Conservation (phyloP, 1,140 invertebrate genomes). For the Drosophila nasuta region DNA sequence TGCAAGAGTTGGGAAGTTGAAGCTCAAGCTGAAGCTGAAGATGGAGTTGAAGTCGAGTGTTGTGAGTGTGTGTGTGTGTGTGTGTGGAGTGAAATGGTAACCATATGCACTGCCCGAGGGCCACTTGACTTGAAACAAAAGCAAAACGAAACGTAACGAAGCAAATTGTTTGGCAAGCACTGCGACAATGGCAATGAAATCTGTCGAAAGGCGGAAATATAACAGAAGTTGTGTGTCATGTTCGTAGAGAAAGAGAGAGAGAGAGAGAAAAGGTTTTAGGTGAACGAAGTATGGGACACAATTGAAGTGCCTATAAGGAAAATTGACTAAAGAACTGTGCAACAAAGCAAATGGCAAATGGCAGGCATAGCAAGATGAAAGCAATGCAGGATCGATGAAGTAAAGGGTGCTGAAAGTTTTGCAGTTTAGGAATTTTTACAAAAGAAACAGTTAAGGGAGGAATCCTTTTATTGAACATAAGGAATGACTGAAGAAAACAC, state of each 20-base stretch:
- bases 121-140: slow-evolving; percentile 73
- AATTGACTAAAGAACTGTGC: not conserved
- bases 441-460: no score
- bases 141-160: slow-evolving; percentile 45
- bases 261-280: no score
- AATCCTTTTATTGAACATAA: no score
- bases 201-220: slow-evolving; percentile 29
- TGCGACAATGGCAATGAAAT: slow-evolving; percentile 47
- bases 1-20: slow-evolving; percentile 45
- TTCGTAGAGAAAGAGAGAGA: not conserved
- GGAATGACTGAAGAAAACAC: no score
- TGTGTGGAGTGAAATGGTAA: slow-evolving; percentile 28
- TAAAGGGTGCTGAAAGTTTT: not conserved
- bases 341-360: not conserved
- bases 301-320: slow-evolving; percentile 4
- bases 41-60: not conserved
- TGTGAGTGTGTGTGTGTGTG: no score
- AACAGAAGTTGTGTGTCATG: slow-evolving; percentile 2
- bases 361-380: not conserved
- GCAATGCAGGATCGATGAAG: not conserved
- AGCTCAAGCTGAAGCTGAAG: slow-evolving; percentile 15
- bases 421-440: no score
- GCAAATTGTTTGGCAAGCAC: slow-evolving; percentile 32
- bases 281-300: not conserved
- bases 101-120: slow-evolving; percentile 53